Evolutionary conservation across 1,140 invertebrate species (phyloP), one percentile per base, ranked within the genome.

Genomic region (Ladona fulva): DNA sequence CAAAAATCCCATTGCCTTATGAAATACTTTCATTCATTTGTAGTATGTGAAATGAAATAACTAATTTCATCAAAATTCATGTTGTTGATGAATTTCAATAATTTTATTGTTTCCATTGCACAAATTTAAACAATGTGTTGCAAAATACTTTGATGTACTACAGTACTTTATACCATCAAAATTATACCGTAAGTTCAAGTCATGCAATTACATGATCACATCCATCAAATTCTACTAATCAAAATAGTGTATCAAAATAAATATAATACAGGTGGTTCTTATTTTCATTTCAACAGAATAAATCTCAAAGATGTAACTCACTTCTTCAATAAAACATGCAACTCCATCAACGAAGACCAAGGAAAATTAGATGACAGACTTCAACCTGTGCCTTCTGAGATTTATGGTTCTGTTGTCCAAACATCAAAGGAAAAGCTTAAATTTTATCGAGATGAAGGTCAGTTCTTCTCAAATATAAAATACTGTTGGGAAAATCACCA

Each of bases 291-390:
- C 16, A 5, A 75, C 74, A 75, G 74, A 25, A 83, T 92, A 78
- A 87, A 93, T 84, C 83, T 93, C 77, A 82, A 84, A 77, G 92
- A 95, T 85, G 88, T 92, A 1, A 91, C 88, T 59, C 82, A 85
- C 5, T 91, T 90, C 78, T 95, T 93, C 81, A 83, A 88, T 73
- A 88, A 87, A 75, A 92, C 93, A 0, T 88, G 87, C 12, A 84
- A 88, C 29, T 86, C 86, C 0, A 83, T 90, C 0, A 88, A 89
- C 77, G 87, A 88, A 74, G 89, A 91, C 77, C 85, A 88, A 25
- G 87, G 89, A 77, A 91, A 90, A 80, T 84, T 95, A 44, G 95
- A 98, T 82, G 90, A 93, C 78, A 89, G 92, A 79, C 87, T 99
- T 81, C 89, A 95, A 80, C 95, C 96, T 0, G 90, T 98, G 29